Conservation (phyloP, 2,888 invertebrate genomes). For the Nephrotoma flavescens region DNA sequence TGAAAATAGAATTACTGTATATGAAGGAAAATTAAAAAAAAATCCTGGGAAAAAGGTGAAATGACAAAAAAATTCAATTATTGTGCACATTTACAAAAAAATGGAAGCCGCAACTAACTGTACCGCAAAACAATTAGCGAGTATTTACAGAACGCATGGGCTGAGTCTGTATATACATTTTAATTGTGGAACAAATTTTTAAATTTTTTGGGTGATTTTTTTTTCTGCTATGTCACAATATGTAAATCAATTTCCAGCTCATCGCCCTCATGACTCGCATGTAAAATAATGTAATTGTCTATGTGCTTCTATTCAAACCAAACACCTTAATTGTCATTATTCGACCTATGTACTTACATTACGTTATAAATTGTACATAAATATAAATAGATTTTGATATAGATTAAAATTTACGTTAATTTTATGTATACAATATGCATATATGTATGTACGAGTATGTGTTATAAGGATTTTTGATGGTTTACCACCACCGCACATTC, state of each 20-base stretch:
- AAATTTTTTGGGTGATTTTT: neutral
- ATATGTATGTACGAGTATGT: neutral
- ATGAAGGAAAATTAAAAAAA: neutral
- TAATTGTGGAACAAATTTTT: neutral
- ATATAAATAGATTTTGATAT: neutral
- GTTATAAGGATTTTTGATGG: neutral
- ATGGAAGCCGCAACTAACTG: neutral
- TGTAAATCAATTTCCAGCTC: neutral
- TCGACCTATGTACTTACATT: neutral
- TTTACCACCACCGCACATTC: neutral
- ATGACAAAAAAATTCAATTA: neutral
- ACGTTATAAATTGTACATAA: neutral
- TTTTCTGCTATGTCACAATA: neutral
- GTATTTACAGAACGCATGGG: neutral
- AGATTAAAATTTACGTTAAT: neutral
- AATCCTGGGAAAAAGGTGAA: neutral
- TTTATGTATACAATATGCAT: neutral
- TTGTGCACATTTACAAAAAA: neutral
- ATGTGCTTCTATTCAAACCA: neutral
- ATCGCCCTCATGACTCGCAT: neutral
- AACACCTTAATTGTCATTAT: neutral
- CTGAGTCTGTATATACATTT: neutral
- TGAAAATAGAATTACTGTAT: neutral
- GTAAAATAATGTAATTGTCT: neutral
- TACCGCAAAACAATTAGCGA: neutral